Conservation (phyloP, 2,888 invertebrate species). For the Drosophila diplacantha region DNA sequence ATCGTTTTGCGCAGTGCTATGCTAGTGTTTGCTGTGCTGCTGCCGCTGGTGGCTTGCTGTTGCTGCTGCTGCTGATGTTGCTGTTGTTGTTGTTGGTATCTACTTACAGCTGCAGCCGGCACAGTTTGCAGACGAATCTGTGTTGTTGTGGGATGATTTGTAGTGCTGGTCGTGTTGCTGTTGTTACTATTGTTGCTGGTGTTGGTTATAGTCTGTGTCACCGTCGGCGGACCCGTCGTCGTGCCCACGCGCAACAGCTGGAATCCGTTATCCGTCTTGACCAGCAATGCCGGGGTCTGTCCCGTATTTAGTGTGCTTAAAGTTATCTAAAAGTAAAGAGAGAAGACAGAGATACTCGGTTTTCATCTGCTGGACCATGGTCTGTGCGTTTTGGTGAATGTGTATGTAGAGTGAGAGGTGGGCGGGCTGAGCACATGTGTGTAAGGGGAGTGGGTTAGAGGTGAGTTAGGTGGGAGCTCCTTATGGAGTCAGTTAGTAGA, state of each 20-base stretch:
- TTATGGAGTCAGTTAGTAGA: conserved; percentile 57
- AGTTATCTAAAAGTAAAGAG: conserved; percentile 84
- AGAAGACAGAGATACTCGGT: conserved; percentile 48
- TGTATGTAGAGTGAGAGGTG: conserved; percentile 10
- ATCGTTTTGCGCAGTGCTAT: conserved; percentile 82
- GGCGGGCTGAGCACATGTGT: conserved; percentile 17
- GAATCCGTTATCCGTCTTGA: conserved; percentile 98
- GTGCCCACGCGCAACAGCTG: conserved; percentile 94
- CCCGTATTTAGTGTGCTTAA: conserved; percentile 92
- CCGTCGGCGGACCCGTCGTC: conserved; percentile 79
- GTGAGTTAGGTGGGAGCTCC: conserved; percentile 22
- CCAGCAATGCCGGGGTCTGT: conserved; percentile 91
- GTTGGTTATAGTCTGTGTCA: conserved; percentile 78
- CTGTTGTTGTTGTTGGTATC: conserved; percentile 78
- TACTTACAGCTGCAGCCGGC: conserved; percentile 91
- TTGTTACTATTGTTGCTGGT: conserved; percentile 62
- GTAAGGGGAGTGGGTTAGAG: conserved; percentile 28
- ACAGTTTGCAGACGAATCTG: conserved; percentile 92
- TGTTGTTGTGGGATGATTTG: conserved; percentile 81
- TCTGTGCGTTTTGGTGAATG: conserved; percentile 19
- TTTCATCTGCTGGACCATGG: conserved; percentile 38
- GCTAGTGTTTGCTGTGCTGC: conserved; percentile 72
- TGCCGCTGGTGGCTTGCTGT: conserved; percentile 61
- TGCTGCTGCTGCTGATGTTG: conserved; percentile 55
- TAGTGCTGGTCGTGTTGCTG: conserved; percentile 64